Evolutionary conservation across 2,888 invertebrate species (phyloP), one percentile per base, ranked within the genome.

Genomic region (Phaedon cochleariae): DNA sequence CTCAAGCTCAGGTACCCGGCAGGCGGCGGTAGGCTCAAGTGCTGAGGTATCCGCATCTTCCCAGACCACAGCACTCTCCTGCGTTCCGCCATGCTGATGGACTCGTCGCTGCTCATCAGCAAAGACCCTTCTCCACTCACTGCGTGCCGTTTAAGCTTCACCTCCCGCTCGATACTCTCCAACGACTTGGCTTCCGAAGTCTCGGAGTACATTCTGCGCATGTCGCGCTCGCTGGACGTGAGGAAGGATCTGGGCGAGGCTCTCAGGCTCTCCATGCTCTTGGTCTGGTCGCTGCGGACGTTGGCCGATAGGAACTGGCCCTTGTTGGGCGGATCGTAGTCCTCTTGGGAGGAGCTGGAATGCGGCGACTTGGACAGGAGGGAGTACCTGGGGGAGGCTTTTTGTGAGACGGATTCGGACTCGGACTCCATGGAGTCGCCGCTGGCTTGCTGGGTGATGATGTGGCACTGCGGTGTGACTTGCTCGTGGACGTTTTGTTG

Each of bases 181-280:
- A 88, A 84, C 31, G 89, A 90, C 63, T 87, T 86, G 77, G 90
- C 90, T 79, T 90, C 90, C 6, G 82, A 80, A 34, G 82, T 79
- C 62, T 81, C 80, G 20, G 83, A 76, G 29, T 83, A 82, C 37
- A 86, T 81, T 48, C 84, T 78, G 52, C 90, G 84, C 68, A 90
- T 87, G 79, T 92, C 91, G 55, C 88, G 85, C 73, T 89, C 90
- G 72, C 90, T 90, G 0, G 90, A 87, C 59, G 90, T 90, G 65
- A 90, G 85, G 69, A 89, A 88, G 80, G 76, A 87, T 86, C 69
- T 87, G 81, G 77, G 87, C 62, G 86, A 84, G 58, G 87, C 87
- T 76, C 90, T 85, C 74, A 91, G 85, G 76, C 90, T 90, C 79
- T 91, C 91, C 91, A 91, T 91, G 21, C 91, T 91, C 64, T 89